These are phyloP conservation scores for Scopus umbretta DNA, from an alignment of 2,113 vertebrate genomes.

Conservation along the genomic window DNA sequence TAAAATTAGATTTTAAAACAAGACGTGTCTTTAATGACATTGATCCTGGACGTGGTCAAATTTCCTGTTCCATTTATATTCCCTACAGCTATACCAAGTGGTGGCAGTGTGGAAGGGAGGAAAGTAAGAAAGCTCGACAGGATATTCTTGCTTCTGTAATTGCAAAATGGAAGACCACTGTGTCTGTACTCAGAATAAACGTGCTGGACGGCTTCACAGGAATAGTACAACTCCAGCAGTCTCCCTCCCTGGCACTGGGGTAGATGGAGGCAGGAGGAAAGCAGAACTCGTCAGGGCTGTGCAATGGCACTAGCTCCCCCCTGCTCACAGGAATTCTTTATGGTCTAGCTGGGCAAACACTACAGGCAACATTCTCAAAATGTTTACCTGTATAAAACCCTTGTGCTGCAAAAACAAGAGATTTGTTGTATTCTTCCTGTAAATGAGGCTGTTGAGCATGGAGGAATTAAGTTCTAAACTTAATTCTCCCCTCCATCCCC, in stretches of 20 bases:
- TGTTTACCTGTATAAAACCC: conserved; percentile 69
- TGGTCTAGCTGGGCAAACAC: conserved; percentile 68
- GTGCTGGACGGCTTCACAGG: background rate
- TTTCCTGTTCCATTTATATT: conserved; percentile 48
- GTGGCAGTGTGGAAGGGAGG: background rate
- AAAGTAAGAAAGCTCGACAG: background rate
- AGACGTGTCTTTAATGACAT: conserved; percentile 56
- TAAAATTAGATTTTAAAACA: conserved; percentile 64
- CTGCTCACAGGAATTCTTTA: conserved; percentile 60
- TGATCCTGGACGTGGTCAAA: conserved; percentile 59
- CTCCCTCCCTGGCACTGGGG: background rate
- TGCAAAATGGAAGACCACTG: conserved; percentile 17
- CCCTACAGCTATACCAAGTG: background rate
- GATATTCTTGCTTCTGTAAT: conserved; percentile 14
- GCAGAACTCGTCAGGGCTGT: background rate
- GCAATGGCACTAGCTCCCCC: background rate
- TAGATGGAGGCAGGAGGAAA: background rate
- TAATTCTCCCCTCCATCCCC: background rate
- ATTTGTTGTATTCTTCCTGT: conserved; percentile 62
- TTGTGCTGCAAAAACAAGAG: conserved; percentile 61
- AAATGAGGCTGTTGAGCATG: conserved; percentile 60
- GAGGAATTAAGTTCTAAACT: conserved; percentile 46
- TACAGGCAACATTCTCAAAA: conserved; percentile 70
- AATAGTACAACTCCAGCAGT: background rate
- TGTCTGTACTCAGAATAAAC: conserved; percentile 26